Evolutionary conservation across 2,888 invertebrate genomes (phyloP).

Genomic region (Eristalis intricaria): DNA sequence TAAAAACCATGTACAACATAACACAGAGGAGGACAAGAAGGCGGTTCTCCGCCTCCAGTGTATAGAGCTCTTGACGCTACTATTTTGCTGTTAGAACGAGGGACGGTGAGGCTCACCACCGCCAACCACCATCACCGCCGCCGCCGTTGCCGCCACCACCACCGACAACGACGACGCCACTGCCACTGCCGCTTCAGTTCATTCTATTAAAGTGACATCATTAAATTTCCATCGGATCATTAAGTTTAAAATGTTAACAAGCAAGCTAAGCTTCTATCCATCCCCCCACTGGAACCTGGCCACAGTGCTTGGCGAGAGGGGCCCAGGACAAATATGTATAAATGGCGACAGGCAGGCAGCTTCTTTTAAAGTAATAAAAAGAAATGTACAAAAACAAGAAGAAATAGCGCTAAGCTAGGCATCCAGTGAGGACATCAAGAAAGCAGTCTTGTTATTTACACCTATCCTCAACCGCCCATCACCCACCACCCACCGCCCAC

Average conservation of each 20-base stretch:
- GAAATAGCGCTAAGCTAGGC: background rate
- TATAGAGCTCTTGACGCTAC: background rate
- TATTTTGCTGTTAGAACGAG: background rate
- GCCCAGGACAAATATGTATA: background rate
- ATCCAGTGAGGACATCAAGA: conserved; percentile 37
- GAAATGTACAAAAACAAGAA: conserved; percentile 12
- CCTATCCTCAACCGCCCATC: conserved; percentile 13
- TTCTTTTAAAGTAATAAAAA: conserved; percentile 33
- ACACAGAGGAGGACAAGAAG: conserved; percentile 34
- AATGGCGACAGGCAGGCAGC: conserved; percentile 66
- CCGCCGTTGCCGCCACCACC: background rate
- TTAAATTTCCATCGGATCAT: conserved; percentile 73
- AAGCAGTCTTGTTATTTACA: conserved; percentile 66
- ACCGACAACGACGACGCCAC: background rate
- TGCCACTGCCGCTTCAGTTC: conserved; percentile 46
- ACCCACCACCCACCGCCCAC: background rate
- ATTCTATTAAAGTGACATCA: conserved; percentile 73
- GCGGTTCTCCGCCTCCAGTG: conserved; percentile 2
- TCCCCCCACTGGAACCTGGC: background rate
- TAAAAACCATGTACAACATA: conserved; percentile 50
- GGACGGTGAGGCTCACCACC: background rate
- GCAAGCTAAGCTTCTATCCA: conserved; percentile 64
- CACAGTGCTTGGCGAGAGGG: background rate
- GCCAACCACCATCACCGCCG: background rate
- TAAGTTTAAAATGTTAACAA: conserved; percentile 73